phyloP scores from a whole-genome alignment of 2,888 invertebrate genomes.

The Argynnis bischoffii region DNA sequence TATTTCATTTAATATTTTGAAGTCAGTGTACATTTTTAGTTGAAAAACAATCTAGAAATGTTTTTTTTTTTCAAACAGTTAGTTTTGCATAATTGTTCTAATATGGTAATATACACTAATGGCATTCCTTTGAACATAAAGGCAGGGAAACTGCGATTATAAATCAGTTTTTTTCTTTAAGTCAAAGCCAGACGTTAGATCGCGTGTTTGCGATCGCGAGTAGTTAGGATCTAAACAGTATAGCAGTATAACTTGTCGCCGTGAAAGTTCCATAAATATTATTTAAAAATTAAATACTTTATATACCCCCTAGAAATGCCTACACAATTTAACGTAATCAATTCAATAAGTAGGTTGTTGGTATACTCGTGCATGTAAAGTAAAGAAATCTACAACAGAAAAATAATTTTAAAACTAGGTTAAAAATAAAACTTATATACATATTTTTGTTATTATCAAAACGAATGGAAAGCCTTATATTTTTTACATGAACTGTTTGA shows the following conservation, averaged over 20 bases:
- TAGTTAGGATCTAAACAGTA: not conserved
- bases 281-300: not conserved
- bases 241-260: not conserved
- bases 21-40: no score
- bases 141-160: constrained; percentile 8
- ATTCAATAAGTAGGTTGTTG: no score
- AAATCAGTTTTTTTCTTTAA: constrained; percentile 9
- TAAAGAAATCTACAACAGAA: no score
- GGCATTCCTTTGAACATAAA: not conserved
- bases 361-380: no score
- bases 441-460: no score
- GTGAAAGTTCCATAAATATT: constrained; percentile 7
- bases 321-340: no score
- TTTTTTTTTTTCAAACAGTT: not conserved
- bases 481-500: no score
- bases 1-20: no score
- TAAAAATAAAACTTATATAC: no score
- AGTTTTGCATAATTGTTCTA: not conserved
- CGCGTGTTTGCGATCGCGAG: not conserved
- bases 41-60: no score
- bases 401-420: no score
- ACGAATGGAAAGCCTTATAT: no score
- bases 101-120: constrained; percentile 17
- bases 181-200: not conserved
- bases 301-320: not conserved